A percentile compares a stretch with the other conserved stretches of the same genome.
These are phyloP conservation scores for Silurus meridionalis DNA, from an alignment of 2,113 vertebrate genomes.

Conservation along the genomic window DNA sequence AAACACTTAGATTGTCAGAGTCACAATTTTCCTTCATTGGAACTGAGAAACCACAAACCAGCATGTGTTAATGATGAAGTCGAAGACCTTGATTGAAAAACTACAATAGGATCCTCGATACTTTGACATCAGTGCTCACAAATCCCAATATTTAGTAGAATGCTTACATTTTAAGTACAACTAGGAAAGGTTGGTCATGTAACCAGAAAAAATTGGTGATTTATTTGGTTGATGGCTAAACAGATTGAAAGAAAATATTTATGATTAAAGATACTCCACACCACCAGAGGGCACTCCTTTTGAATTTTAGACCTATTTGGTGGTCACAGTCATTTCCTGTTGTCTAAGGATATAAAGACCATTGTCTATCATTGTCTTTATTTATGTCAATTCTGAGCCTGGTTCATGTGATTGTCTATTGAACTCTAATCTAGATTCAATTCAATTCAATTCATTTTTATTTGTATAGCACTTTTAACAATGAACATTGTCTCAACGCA, in stretches of 20 bases:
- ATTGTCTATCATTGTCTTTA: not conserved
- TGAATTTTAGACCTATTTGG: not conserved
- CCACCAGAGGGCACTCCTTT: not conserved
- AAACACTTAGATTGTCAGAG: not conserved
- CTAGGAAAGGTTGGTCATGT: too few species aligned
- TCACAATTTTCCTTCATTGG: not conserved
- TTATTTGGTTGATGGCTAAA: not conserved
- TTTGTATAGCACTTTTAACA: too few species aligned
- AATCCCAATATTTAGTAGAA: too few species aligned
- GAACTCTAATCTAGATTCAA: not conserved
- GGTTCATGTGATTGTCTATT: not conserved
- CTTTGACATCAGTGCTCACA: too few species aligned
- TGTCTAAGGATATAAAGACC: not conserved
- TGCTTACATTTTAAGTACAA: too few species aligned
- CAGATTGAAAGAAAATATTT: not conserved
- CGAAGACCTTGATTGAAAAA: too few species aligned
- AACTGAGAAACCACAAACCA: too few species aligned
- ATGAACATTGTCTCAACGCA: too few species aligned
- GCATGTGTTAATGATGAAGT: not conserved
- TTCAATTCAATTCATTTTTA: too few species aligned
- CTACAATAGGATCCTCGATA: too few species aligned
- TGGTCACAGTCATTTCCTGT: not conserved
- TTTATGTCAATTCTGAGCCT: not conserved
- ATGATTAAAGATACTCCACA: not conserved
- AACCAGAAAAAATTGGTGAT: too few species aligned